These are phyloP conservation scores for Acheta domesticus DNA, from an alignment of 2,888 invertebrate species.

Conservation along the genomic window DNA sequence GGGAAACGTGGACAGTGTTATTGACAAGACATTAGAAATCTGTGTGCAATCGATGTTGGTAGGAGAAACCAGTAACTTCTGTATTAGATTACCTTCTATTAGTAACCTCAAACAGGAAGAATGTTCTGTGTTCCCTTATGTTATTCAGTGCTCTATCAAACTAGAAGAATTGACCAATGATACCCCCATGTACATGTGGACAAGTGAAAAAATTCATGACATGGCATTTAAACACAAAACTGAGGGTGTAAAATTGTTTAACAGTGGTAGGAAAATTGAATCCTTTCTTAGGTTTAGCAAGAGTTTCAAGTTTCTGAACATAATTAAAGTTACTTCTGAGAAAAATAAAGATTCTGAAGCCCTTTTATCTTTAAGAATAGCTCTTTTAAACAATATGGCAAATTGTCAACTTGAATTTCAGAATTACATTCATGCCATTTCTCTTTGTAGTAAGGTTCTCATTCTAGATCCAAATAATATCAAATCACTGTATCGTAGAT, in stretches of 20 bases:
- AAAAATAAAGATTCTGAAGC: background rate
- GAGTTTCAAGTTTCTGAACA: background rate
- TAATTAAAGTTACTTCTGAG: background rate
- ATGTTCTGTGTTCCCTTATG: background rate
- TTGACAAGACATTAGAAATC: background rate
- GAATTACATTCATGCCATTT: background rate
- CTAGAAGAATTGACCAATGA: background rate
- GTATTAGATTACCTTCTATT: background rate
- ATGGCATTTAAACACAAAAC: background rate
- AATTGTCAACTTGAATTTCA: background rate
- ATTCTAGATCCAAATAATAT: background rate
- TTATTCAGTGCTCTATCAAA: background rate
- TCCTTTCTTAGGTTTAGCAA: background rate
- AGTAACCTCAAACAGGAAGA: background rate
- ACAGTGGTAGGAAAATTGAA: background rate
- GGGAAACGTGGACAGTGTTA: background rate
- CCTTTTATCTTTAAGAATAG: background rate
- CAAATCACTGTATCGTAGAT: background rate
- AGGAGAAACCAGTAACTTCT: background rate
- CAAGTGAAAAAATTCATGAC: background rate
- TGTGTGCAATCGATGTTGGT: background rate
- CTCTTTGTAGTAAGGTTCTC: background rate
- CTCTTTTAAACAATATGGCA: background rate
- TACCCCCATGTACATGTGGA: background rate
- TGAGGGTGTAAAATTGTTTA: background rate